Base-by-base conservation (phyloP, 2,888 invertebrate species). In the Drosophila mayaguana region DNA sequence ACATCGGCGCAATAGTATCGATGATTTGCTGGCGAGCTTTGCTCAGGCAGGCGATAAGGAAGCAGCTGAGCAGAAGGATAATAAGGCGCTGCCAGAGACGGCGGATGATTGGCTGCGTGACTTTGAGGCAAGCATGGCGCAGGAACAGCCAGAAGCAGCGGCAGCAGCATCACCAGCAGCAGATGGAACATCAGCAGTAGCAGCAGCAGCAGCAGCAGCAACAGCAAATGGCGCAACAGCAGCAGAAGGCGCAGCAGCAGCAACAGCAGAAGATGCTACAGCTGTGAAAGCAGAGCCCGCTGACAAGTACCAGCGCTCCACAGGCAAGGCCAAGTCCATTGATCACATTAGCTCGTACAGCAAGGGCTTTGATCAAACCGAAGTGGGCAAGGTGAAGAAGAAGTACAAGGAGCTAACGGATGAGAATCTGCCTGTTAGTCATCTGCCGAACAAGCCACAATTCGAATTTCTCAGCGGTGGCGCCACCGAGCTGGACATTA, bases 61-160 rank as follows among this genome's bases (percentile, higher is more conserved):
- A 1, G 8, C 11, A 4, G 34, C 2, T 2, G 28, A 40, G 7
- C 50, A 71, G 7, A 36, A 64, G 12, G 73, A 69, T 11, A 76
- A 83, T 6, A 70, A 75, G 6, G 61, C 32, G 1, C 12, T 73
- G 73, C 72, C 70, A 50, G 75, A 34, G 34, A 63, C 57, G 25
- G 78, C 63, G 7, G 83, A 89, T n/a, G 86, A 81, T 22, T 92
- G 92, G 91, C 81, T 89, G 18, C 74, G 77, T 2, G 76, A 80
- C 1, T 79, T 87, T 1, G 72, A 86, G 12, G 68, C 65, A 1
- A 65, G 48, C 2, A 5, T 55, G 2, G 16, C 7, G 8, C 40
- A 50, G 2, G 38, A 14, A 20, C 20, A 43, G 22, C 9, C n/a
- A 7, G 22, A 11, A 9, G 11, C 18, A 9, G 40, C n/a, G 2